Conservation (phyloP, 1,140 invertebrate genomes). For the Drosophila sp. region DNA sequence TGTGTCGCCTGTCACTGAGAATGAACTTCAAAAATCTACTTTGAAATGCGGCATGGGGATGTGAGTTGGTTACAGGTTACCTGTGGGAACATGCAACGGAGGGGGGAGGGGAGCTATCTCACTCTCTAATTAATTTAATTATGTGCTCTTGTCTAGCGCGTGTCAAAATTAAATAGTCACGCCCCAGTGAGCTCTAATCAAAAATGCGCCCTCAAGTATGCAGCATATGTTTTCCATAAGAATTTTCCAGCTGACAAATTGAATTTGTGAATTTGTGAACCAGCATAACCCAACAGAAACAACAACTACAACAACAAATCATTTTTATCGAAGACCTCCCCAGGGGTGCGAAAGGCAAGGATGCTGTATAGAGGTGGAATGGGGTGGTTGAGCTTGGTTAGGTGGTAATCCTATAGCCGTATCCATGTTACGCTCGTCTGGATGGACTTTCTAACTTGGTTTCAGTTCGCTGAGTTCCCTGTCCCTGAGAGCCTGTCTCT, state of each 20-base stretch:
- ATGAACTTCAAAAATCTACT: constrained; percentile 66
- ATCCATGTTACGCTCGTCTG: constrained; percentile 72
- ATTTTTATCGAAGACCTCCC: constrained; percentile 47
- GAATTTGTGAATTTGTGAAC: constrained; percentile 70
- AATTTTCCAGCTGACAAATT: constrained; percentile 66
- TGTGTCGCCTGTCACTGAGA: constrained; percentile 77
- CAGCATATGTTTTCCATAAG: constrained; percentile 40
- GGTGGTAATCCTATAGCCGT: constrained; percentile 63
- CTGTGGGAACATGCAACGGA: constrained; percentile 55
- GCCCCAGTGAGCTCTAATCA: constrained; percentile 68
- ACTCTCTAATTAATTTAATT: constrained; percentile 79
- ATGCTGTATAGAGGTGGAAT: constrained; percentile 40
- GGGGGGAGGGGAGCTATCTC: background rate
- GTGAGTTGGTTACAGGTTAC: constrained; percentile 42
- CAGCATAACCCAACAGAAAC: constrained; percentile 37
- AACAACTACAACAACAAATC: constrained; percentile 69
- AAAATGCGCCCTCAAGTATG: constrained; percentile 74
- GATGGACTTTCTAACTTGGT: constrained; percentile 67
- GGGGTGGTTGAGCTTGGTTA: constrained; percentile 19
- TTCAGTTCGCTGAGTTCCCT: constrained; percentile 40
- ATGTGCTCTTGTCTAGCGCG: constrained; percentile 71
- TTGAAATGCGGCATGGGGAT: constrained; percentile 1
- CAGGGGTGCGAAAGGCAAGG: constrained; percentile 19
- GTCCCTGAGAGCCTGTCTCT: background rate
- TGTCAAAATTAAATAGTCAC: constrained; percentile 79